Conservation (phyloP, 1,140 invertebrate species). For the Pygmarrhopalites habei region DNA sequence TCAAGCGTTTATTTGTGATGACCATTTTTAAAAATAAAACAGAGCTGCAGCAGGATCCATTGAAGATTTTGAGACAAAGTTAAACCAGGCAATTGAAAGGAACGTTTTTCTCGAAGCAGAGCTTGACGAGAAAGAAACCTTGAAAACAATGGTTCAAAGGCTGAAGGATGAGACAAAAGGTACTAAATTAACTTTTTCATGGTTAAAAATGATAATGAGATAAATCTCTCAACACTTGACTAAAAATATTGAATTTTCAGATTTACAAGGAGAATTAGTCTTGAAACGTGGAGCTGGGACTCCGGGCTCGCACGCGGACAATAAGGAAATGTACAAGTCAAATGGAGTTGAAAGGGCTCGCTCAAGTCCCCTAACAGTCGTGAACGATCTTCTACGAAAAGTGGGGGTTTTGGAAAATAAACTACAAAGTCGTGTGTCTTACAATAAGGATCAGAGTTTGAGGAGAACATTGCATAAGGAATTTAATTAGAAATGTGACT, state of each 20-base stretch:
- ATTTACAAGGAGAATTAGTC: slow-evolving; percentile 9
- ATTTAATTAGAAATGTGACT: neutral
- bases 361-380: slow-evolving; percentile 86
- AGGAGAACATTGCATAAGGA: slow-evolving; percentile 8
- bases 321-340: neutral
- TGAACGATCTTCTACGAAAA: slow-evolving; percentile 86
- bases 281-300: slow-evolving; percentile 8
- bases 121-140: slow-evolving; percentile 87
- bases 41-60: slow-evolving; percentile 86
- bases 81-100: slow-evolving; percentile 91
- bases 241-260: neutral
- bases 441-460: slow-evolving; percentile 33
- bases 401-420: slow-evolving; percentile 57
- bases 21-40: slow-evolving; percentile 33
- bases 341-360: slow-evolving; percentile 64
- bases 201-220: neutral
- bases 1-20: neutral
- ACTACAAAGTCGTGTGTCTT: slow-evolving; percentile 48
- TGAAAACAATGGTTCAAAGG: slow-evolving; percentile 84
- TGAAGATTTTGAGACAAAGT: slow-evolving; percentile 82
- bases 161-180: slow-evolving; percentile 95
- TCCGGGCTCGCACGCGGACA: neutral
- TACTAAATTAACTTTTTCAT: slow-evolving; percentile 46
- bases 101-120: slow-evolving; percentile 95
- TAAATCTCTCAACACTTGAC: neutral